phyloP scores from a whole-genome alignment of 2,888 invertebrate species.

The Rosalia funebris region DNA sequence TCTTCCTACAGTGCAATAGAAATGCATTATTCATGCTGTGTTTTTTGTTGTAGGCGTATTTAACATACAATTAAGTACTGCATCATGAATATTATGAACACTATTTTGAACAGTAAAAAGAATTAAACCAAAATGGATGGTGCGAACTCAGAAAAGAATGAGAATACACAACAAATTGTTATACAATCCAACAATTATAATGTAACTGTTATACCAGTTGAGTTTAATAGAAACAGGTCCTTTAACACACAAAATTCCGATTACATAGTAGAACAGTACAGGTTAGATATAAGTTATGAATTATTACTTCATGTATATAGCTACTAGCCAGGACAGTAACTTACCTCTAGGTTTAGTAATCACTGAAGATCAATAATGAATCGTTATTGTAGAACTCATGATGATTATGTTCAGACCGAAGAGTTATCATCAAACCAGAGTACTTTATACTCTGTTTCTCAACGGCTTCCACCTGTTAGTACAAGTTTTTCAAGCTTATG shows the following conservation, averaged over 20 bases:
- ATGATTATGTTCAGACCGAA: conserved; percentile 56
- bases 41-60: too few relatives aligned
- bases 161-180: conserved; percentile 51
- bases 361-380: too few relatives aligned
- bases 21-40: too few relatives aligned
- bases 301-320: too few relatives aligned
- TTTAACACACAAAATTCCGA: conserved; percentile 54
- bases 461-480: conserved; percentile 67
- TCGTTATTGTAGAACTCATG: conserved; percentile 46
- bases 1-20: too few relatives aligned
- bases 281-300: too few relatives aligned
- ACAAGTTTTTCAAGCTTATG: conserved; percentile 56
- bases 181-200: conserved; percentile 52
- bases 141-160: conserved; percentile 34
- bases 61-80: too few relatives aligned
- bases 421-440: conserved; percentile 55
- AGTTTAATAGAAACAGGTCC: conserved; percentile 52
- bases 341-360: too few relatives aligned
- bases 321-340: too few relatives aligned
- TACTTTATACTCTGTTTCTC: conserved; percentile 69
- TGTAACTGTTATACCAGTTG: conserved; percentile 56
- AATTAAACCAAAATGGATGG: conserved; percentile 18
- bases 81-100: too few relatives aligned
- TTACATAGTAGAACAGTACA: conserved; percentile 57
- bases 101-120: too few relatives aligned